These are phyloP conservation scores for Pachyuromys duprasi DNA, from an alignment of 2,797 vertebrate genomes.

Conservation along the genomic window DNA sequence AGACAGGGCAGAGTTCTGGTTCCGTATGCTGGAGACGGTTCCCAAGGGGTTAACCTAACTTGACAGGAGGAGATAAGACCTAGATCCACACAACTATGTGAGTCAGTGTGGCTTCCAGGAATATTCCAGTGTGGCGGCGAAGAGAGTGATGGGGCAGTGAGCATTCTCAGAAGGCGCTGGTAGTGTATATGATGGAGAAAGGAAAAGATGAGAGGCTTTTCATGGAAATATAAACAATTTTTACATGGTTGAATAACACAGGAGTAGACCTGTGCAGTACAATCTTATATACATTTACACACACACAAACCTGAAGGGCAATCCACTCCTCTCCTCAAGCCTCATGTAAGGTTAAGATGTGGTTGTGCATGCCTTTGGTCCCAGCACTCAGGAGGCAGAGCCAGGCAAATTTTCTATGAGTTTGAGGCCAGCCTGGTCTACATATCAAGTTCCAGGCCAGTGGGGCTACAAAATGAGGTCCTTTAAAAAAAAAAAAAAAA, in stretches of 20 bases:
- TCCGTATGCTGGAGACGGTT: neutral
- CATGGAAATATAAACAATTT: neutral
- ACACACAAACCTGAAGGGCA: neutral
- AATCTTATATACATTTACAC: neutral
- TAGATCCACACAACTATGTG: fast-evolving
- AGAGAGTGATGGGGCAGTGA: too few species aligned
- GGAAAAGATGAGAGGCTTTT: neutral
- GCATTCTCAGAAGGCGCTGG: neutral
- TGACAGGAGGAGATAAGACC: neutral
- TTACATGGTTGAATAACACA: neutral
- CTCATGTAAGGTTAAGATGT: neutral
- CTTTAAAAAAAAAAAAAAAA: neutral
- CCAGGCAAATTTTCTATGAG: neutral
- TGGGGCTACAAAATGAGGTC: neutral
- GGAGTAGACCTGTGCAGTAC: neutral
- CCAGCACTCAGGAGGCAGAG: neutral
- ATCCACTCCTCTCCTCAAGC: neutral
- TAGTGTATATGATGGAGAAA: neutral
- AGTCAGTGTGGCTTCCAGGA: neutral
- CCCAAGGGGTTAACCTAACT: neutral
- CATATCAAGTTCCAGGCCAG: neutral
- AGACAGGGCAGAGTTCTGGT: neutral
- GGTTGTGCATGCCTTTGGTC: neutral
- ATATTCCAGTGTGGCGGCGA: neutral
- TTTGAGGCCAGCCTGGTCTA: neutral